These are phyloP conservation scores for Phrynocephalus versicolor DNA, from an alignment of 2,113 vertebrate species.

Conservation along the genomic window DNA sequence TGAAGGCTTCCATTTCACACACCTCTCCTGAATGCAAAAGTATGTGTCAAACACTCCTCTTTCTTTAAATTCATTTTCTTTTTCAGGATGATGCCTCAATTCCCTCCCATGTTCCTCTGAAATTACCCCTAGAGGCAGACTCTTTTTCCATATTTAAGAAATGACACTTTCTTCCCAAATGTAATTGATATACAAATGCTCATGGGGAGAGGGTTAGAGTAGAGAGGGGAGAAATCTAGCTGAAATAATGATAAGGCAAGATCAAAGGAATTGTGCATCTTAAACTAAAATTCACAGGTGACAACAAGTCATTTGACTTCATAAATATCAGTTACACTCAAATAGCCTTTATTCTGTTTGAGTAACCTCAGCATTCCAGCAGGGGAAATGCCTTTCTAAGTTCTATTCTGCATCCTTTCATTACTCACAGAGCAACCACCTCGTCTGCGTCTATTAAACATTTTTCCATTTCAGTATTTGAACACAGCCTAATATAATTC, in stretches of 20 bases:
- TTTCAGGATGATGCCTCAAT: not conserved
- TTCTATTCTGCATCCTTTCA: not conserved
- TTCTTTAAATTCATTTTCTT: slow-evolving; percentile 13
- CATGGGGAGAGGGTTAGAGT: accelerated
- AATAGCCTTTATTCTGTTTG: not conserved
- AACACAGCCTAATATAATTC: not conserved
- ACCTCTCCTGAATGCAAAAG: not conserved
- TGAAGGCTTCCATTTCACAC: slow-evolving; percentile 33
- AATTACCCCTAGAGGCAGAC: slow-evolving; percentile 27
- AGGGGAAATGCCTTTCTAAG: not conserved
- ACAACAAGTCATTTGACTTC: slow-evolving; percentile 27
- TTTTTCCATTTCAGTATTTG: not conserved
- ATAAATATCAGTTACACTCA: not conserved
- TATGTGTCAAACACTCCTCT: not conserved
- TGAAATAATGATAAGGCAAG: slow-evolving; percentile 30
- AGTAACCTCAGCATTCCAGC: not conserved
- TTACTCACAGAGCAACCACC: slow-evolving; percentile 7
- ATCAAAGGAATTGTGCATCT: not conserved
- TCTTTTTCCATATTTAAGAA: not conserved
- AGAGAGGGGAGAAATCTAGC: not conserved
- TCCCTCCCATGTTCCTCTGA: not conserved
- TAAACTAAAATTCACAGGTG: not conserved
- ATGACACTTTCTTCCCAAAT: not conserved
- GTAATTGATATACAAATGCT: not conserved
- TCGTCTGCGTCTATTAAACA: not conserved